Evolutionary conservation across 2,888 invertebrate genomes (phyloP).

Genomic region (Diplazon laetatorius): DNA sequence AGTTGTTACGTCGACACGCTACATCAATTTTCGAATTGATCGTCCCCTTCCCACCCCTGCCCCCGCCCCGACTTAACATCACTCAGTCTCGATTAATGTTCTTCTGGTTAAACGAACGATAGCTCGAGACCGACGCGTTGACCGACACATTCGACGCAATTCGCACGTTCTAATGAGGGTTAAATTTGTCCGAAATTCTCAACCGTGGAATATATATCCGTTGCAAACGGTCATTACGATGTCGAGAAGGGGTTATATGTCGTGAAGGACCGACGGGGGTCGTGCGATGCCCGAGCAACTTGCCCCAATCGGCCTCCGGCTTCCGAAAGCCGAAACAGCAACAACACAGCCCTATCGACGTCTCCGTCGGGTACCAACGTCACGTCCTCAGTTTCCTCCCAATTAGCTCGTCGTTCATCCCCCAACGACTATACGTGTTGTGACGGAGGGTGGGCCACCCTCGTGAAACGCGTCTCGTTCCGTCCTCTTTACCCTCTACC

Average conservation of each 20-base stretch:
- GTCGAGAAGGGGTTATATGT: background rate
- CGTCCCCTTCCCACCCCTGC: no score
- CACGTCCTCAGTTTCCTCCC: slow-evolving; percentile 12
- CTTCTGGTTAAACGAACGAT: background rate
- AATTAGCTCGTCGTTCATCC: slow-evolving; percentile 4
- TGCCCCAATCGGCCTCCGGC: background rate
- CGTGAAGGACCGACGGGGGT: background rate
- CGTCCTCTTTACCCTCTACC: background rate
- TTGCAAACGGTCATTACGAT: background rate
- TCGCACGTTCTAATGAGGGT: background rate
- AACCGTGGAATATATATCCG: background rate
- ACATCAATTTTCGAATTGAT: no score
- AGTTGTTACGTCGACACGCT: no score
- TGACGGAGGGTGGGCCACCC: background rate
- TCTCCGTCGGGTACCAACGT: background rate
- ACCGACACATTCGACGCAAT: background rate
- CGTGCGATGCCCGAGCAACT: background rate
- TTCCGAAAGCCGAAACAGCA: slow-evolving; percentile 3
- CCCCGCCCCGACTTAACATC: no score
- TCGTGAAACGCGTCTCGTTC: background rate
- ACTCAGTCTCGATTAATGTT: no score
- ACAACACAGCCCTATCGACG: background rate
- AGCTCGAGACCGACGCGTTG: background rate
- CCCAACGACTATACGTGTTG: background rate
- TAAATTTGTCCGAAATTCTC: background rate